phyloP scores from a whole-genome alignment of 2,888 invertebrate species.

The Scaptomyza parva region DNA sequence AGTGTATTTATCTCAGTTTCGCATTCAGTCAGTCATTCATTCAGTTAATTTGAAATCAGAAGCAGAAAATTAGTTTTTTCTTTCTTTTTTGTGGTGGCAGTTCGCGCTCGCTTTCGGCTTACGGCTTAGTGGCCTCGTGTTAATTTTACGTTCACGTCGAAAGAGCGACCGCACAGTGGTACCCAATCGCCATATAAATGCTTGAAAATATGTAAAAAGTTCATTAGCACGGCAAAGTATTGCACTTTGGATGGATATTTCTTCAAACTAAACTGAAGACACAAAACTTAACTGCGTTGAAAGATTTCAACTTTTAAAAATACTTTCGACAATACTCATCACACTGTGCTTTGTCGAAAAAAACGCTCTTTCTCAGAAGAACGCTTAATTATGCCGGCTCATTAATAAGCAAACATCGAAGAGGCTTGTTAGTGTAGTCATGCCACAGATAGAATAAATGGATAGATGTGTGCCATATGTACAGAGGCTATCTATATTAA shows the following conservation, averaged over 20 bases:
- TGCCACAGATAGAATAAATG: slow-evolving; percentile 16
- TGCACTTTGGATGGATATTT: too few relatives aligned
- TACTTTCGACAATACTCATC: not conserved
- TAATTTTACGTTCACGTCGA: slow-evolving; percentile 33
- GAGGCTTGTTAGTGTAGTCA: slow-evolving; percentile 30
- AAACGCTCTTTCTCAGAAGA: not conserved
- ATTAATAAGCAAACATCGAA: slow-evolving; percentile 65
- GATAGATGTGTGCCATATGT: slow-evolving; percentile 41
- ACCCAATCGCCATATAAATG: not conserved
- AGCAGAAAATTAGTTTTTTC: slow-evolving; percentile 83
- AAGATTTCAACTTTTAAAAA: too few relatives aligned
- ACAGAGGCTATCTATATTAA: not conserved
- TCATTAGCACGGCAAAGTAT: too few relatives aligned
- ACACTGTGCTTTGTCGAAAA: slow-evolving; percentile 30
- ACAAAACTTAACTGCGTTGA: too few relatives aligned
- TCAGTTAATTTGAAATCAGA: slow-evolving; percentile 82
- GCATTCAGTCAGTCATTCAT: slow-evolving; percentile 70
- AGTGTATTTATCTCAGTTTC: slow-evolving; percentile 43
- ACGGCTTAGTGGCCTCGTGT: slow-evolving; percentile 57
- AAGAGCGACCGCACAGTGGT: slow-evolving; percentile 41
- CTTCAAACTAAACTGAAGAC: too few relatives aligned
- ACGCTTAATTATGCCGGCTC: slow-evolving; percentile 64
- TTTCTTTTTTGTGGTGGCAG: slow-evolving; percentile 58
- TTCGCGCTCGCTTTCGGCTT: too few relatives aligned
- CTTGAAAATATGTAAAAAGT: not conserved